These are phyloP conservation scores for Frieseomelitta varia DNA, from an alignment of 1,140 invertebrate species.

Conservation along the genomic window DNA sequence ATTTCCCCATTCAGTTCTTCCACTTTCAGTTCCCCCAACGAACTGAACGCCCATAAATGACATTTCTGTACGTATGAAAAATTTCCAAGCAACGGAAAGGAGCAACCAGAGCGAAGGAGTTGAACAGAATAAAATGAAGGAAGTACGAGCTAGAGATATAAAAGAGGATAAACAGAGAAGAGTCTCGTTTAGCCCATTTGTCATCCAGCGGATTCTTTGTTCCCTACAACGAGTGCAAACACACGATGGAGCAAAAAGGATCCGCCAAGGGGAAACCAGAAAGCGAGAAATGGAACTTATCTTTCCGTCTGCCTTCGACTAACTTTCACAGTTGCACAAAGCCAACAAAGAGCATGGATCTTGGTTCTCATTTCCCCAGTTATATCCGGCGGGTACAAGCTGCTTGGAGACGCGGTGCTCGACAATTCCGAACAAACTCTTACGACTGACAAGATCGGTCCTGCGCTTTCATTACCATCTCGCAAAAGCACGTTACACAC, in stretches of 20 bases:
- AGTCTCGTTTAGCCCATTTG: no score
- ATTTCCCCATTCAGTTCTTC: no score
- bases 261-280: not conserved
- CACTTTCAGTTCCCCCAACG: no score
- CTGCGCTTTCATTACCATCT: not conserved
- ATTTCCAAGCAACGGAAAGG: no score
- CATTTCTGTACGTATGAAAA: no score
- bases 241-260: not conserved
- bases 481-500: not conserved
- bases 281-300: not conserved
- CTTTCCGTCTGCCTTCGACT: not conserved
- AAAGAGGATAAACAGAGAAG: no score
- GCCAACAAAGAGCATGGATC: not conserved
- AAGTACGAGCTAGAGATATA: no score
- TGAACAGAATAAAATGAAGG: no score
- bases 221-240: not conserved
- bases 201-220: not conserved
- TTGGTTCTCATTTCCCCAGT: slow-evolving; percentile 32
- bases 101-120: no score
- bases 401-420: not conserved
- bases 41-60: no score
- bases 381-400: slow-evolving; percentile 32
- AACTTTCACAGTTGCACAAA: not conserved
- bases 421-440: not conserved
- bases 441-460: not conserved